phyloP scores from a whole-genome alignment of 2,888 invertebrate species.

The Lymantria dispar region DNA sequence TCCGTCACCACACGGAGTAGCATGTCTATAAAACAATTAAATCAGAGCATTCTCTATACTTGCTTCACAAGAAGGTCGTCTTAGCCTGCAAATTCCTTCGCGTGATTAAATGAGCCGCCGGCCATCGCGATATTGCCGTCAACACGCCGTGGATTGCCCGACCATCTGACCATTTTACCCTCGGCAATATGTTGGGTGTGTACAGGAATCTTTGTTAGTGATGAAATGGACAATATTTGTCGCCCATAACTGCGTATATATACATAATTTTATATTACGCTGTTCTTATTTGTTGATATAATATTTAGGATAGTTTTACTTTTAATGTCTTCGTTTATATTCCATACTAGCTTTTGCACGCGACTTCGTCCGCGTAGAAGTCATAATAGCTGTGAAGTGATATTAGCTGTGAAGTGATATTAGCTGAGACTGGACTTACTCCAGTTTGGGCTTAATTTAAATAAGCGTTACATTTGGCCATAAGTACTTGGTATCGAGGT shows the following conservation, averaged over 20 bases:
- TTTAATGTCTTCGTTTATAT: too few relatives aligned
- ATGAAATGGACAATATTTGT: conserved; percentile 39
- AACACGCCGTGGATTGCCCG: conserved; percentile 53
- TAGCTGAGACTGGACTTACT: too few relatives aligned
- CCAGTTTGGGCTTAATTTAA: too few relatives aligned
- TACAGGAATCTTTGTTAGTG: conserved; percentile 35
- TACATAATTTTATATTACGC: too few relatives aligned
- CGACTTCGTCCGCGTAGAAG: too few relatives aligned
- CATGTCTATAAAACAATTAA: neutral
- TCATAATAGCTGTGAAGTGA: too few relatives aligned
- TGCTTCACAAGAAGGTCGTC: conserved; percentile 31
- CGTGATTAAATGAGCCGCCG: conserved; percentile 81
- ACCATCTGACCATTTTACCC: conserved; percentile 13
- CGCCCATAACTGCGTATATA: conserved; percentile 34
- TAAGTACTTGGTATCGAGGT: too few relatives aligned
- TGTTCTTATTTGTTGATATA: too few relatives aligned
- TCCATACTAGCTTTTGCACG: too few relatives aligned
- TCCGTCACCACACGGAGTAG: neutral
- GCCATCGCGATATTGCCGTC: conserved; percentile 76
- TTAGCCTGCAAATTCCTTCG: conserved; percentile 69
- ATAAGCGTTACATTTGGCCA: too few relatives aligned
- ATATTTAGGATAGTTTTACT: too few relatives aligned
- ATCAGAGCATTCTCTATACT: conserved; percentile 42
- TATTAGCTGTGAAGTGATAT: too few relatives aligned
- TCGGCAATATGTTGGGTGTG: conserved; percentile 18